Base-by-base conservation (phyloP, 2,797 vertebrate genomes). In the Neopelma chrysocephalum region DNA sequence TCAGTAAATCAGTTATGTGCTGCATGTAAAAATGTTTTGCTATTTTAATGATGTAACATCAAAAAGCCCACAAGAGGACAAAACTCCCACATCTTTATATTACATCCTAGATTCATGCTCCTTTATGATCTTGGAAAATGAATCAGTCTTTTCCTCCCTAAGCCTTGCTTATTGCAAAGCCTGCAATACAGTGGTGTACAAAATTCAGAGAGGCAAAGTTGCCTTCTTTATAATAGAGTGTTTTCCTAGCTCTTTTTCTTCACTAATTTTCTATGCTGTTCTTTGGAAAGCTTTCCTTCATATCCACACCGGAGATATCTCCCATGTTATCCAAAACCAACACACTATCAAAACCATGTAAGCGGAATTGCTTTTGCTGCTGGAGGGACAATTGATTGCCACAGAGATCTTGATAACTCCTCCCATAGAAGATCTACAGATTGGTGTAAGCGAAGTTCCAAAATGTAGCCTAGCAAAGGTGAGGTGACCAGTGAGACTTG, bases 341-440 rank as follows among this genome's bases (percentile, higher is more conserved):
- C 20, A 12, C 9, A 38, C 32, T 64, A 81, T 29, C 53, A 54
- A 80, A 79, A 54, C 50, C 73, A 43, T 0, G 0, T 17, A 54
- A 75, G 27, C 0, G 0, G 38, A 27, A 53, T 12, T 15, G 40
- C 9, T 82, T 87, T 80, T 79, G 56, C 50, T 57, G 51, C 40
- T 40, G 29, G 31, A 73, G 51, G 25, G 29, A 51, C 4, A 1
- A 58, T 47, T 47, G 61, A 29, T 15, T 43, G 34, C 29, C 48
- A n/a, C 2, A 1, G 29, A 16, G 32, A 50, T 61, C 60, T 69
- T 0, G 1, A 26, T 0, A 72, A 36, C 26, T 50, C 45, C 40
- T 53, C 12, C 12, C 18, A 9, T 0, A 2, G 68, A 38, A 82
- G 23, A 36, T 60, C 40, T 62, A 13, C 17, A 60, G 51, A 56